Percentiles rank a stretch among this genome's conserved stretches.
Evolutionary conservation across 2,888 invertebrate species (phyloP).

Genomic region (Graphium colonna): DNA sequence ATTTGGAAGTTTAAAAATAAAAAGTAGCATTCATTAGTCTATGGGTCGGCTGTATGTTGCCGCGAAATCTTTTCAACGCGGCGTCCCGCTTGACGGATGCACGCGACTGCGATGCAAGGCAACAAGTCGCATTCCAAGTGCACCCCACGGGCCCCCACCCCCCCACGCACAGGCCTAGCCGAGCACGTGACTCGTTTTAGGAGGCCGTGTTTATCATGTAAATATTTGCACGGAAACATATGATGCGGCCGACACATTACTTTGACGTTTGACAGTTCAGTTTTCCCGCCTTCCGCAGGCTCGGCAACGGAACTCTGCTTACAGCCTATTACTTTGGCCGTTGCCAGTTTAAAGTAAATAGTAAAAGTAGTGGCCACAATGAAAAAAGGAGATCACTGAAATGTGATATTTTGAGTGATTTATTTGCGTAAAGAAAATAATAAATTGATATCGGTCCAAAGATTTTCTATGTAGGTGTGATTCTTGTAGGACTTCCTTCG

Average conservation of each 20-base stretch:
- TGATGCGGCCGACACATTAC: slow-evolving; percentile 3
- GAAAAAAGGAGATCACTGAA: no score
- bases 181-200: slow-evolving; percentile 24
- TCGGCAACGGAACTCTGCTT: neutral
- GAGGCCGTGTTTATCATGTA: slow-evolving; percentile 20
- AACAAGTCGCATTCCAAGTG: slow-evolving; percentile 54
- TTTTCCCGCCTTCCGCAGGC: neutral
- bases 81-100: slow-evolving; percentile 43
- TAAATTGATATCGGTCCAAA: no score
- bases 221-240: slow-evolving; percentile 20
- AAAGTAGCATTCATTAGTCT: no score
- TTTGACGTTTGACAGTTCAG: neutral
- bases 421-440: no score
- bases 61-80: slow-evolving; percentile 10
- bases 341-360: no score
- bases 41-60: no score
- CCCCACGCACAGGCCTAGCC: slow-evolving; percentile 37
- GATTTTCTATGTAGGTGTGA: no score
- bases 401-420: no score
- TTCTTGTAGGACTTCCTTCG: no score
- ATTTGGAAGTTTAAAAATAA: no score
- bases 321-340: neutral
- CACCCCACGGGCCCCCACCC: slow-evolving; percentile 33
- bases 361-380: no score
- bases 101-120: slow-evolving; percentile 51